These are phyloP conservation scores for Limnephilus auricula DNA, from an alignment of 2,888 invertebrate genomes.

Conservation along the genomic window DNA sequence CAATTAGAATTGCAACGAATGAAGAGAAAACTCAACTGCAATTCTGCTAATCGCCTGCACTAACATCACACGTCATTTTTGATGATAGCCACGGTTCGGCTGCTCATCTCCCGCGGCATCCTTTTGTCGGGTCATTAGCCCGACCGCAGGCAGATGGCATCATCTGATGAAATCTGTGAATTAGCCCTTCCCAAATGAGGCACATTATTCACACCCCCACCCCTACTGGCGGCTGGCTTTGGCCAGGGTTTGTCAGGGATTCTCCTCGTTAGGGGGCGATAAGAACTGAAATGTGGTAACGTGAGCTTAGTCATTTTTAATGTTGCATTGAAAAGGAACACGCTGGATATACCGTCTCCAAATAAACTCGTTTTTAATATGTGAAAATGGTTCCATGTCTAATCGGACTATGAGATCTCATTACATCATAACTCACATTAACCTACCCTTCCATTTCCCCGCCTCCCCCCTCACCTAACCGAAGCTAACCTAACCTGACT, in stretches of 20 bases:
- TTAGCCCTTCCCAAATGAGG: slow-evolving; percentile 28
- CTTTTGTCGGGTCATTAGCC: slow-evolving; percentile 27
- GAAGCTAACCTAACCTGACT: no score
- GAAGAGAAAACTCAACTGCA: background rate
- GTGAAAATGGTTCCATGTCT: no score
- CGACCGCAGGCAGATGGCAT: slow-evolving; percentile 10
- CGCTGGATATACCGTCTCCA: background rate
- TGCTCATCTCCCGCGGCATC: background rate
- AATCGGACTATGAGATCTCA: no score
- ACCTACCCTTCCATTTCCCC: no score
- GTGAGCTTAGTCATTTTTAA: background rate
- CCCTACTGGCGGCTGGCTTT: background rate
- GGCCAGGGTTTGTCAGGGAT: background rate
- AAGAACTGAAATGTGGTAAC: slow-evolving; percentile 14
- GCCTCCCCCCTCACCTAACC: no score
- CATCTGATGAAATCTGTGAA: slow-evolving; percentile 20
- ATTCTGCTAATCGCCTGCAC: slow-evolving; percentile 6
- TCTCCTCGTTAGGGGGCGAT: slow-evolving; percentile 19
- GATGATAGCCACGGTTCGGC: background rate
- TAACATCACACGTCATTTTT: slow-evolving; percentile 14
- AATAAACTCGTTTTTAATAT: no score
- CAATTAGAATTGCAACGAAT: background rate
- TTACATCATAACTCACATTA: no score
- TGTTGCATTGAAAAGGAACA: background rate
- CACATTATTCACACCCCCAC: slow-evolving; percentile 6